Base-by-base conservation (phyloP, 1,140 invertebrate genomes). In the Trichoplusia ni region DNA sequence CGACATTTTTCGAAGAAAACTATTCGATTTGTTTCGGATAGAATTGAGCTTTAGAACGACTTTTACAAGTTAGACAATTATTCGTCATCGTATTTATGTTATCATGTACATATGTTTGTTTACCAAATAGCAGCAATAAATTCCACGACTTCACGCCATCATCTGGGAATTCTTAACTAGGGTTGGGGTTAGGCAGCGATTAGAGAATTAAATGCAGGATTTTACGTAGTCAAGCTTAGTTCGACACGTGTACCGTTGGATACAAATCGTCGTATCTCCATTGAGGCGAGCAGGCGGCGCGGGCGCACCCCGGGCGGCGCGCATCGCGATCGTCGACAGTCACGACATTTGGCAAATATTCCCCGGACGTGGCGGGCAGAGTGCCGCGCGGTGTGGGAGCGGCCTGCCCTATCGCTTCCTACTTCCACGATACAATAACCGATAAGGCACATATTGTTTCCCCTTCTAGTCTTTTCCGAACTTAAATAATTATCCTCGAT, bases 311-410 rank as follows among this genome's bases (percentile, higher is more conserved):
- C 77, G 75, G 83, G 83, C 78, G 82, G 82, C 79, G 82, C 79
- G 77, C 85, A 90, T 90, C 86, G 84, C 83, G 86, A 89, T 90
- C 84, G 73, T 82, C 82, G 77, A 73, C 82, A 79, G 88, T 90
- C 88, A 90, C 86, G 88, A 90, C 86, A 82, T 80, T 87, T 87
- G 84, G 86, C 82, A 88, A 90, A 89, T 88, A 89, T 86, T 90
- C 82, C 75, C 75, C 73, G 77, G 75, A 84, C 79, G 79, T 77
- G 77, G 81, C 71, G 68, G 73, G 68, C 67, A 75, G 75, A 73
- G 79, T 69, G 70, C 73, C 73, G 73, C 68, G 51, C 68, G 81
- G 76, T 88, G 85, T 90, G 87, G 87, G 86, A 90, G 87, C 86
- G 84, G 60, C 72, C 66, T 89, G 82, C 82, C 81, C 86, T 89